Conservation (phyloP, 2,888 invertebrate species). For the Pollenia amentaria region DNA sequence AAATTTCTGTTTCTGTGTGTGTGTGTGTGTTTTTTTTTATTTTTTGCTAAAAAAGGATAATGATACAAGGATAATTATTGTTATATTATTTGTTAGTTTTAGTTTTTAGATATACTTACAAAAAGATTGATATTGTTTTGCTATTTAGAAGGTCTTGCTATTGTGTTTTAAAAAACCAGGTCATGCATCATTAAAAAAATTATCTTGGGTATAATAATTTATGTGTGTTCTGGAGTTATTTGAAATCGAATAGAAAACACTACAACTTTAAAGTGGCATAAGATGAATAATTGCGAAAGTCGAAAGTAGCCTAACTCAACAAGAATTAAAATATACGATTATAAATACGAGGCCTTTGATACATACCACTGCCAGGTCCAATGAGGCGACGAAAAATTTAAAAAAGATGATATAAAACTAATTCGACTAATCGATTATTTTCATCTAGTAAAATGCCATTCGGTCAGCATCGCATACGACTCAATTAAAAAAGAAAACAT, state of each 20-base stretch:
- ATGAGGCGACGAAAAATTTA: too few species aligned
- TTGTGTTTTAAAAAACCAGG: constrained; percentile 59
- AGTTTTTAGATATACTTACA: constrained; percentile 5
- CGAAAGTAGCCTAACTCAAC: too few species aligned
- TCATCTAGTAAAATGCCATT: too few species aligned
- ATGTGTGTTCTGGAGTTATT: constrained; percentile 40
- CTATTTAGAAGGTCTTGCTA: constrained; percentile 29
- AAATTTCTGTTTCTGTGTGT: constrained; percentile 26
- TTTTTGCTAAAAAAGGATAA: constrained; percentile 19
- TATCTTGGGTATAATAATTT: constrained; percentile 49
- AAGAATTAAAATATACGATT: too few species aligned
- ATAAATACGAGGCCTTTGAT: too few species aligned
- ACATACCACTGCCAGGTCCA: too few species aligned
- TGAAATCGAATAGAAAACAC: neutral
- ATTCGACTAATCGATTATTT: too few species aligned
- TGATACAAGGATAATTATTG: constrained; percentile 51
- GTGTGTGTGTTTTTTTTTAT: constrained; percentile 28
- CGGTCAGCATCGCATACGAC: too few species aligned
- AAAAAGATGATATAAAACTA: too few species aligned
- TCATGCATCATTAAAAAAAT: constrained; percentile 70
- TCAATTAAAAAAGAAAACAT: too few species aligned
- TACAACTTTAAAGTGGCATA: too few species aligned
- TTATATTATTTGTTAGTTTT: constrained; percentile 28
- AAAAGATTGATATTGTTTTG: neutral
- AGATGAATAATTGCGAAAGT: too few species aligned